phyloP scores from a whole-genome alignment of 2,888 invertebrate species.

The Rhamphomyia laevipes region DNA sequence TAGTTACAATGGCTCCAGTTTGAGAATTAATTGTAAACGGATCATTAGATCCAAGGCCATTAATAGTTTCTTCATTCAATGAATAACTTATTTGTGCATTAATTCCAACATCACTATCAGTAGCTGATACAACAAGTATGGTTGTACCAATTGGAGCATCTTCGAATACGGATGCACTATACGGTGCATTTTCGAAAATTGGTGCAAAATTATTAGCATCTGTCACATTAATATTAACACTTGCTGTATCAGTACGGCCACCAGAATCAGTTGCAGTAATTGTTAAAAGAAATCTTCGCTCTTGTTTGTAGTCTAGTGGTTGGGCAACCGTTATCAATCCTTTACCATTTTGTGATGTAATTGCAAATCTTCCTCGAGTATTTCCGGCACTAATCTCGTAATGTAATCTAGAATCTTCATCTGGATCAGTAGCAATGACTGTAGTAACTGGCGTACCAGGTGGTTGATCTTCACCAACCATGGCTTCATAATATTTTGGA shows the following conservation, averaged over 20 bases:
- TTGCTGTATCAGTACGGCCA: conserved; percentile 74
- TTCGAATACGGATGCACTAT: conserved; percentile 82
- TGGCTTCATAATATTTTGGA: conserved; percentile 84
- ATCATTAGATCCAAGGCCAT: conserved; percentile 46
- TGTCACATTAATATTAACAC: conserved; percentile 83
- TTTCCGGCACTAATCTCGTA: conserved; percentile 80
- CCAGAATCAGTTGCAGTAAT: conserved; percentile 84
- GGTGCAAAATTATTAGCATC: conserved; percentile 93
- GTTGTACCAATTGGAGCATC: conserved; percentile 86
- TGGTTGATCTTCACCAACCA: conserved; percentile 77
- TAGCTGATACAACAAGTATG: conserved; percentile 81
- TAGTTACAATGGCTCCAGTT: conserved; percentile 87
- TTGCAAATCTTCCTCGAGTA: conserved; percentile 73
- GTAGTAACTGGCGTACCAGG: conserved; percentile 84
- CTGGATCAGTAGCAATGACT: conserved; percentile 79
- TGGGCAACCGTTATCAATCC: conserved; percentile 82
- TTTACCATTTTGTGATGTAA: conserved; percentile 79
- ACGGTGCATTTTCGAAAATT: conserved; percentile 86
- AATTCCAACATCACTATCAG: conserved; percentile 88
- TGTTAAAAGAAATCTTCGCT: conserved; percentile 74
- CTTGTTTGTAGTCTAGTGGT: conserved; percentile 84
- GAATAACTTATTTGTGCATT: conserved; percentile 84
- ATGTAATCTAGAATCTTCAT: conserved; percentile 69
- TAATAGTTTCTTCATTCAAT: conserved; percentile 52
- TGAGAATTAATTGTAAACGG: conserved; percentile 82